Conservation (phyloP, 30 jellyfish, hydroid and myxozoan genomes). For the Clytia hemisphaerica region DNA sequence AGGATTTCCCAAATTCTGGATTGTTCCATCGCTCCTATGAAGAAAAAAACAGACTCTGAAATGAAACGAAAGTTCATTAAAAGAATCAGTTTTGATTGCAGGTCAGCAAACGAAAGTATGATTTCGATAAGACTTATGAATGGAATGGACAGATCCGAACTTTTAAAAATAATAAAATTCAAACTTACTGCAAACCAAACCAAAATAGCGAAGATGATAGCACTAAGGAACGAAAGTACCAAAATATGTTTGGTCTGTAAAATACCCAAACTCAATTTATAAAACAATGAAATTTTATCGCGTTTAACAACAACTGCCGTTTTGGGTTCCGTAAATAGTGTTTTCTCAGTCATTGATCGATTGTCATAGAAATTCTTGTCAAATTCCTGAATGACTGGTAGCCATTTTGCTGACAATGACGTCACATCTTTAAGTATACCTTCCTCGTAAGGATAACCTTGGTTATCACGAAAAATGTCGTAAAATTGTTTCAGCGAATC, state of each 20-base stretch:
- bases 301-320: not conserved
- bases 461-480: not conserved
- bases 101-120: too few species aligned
- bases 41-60: too few species aligned
- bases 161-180: too few species aligned
- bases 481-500: not conserved
- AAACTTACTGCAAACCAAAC: constrained; percentile 6
- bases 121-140: too few species aligned
- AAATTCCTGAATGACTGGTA: not conserved
- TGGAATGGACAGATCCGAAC: too few species aligned
- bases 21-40: constrained; percentile 14
- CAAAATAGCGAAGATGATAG: not conserved
- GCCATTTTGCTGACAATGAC: not conserved
- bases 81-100: not conserved
- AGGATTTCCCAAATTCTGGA: constrained; percentile 11
- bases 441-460: not conserved
- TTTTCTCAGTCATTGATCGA: not conserved
- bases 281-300: not conserved
- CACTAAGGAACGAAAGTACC: not conserved
- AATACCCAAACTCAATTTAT: constrained; percentile 9
- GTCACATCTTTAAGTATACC: constrained; percentile 3
- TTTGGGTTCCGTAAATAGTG: not conserved
- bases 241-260: not conserved
- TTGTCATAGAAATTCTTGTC: not conserved
- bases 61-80: not conserved